Evolutionary conservation across 2,888 invertebrate species (phyloP), one percentile per base, ranked within the genome.

Genomic region (Palloptera scutellata): DNA sequence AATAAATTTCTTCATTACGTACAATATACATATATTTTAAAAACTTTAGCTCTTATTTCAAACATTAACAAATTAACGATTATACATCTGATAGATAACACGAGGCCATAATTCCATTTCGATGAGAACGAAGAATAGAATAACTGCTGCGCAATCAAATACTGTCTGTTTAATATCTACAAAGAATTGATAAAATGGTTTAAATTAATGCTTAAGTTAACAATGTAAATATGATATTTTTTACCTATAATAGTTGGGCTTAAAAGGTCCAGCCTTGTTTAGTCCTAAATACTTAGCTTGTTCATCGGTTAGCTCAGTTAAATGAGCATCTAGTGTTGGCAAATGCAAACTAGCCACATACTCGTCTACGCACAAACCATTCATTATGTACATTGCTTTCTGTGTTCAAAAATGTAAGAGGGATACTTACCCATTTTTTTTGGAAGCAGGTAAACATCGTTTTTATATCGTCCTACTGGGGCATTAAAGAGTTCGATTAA

Each of bases 211-310:
- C 48, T 66, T 57, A 45, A 57, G 20, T 64, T 59, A 51, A 45
- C 51, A 61, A 19, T 51, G 13, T 20, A 11, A 12, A 41, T 42
- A 11, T 9, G 8, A 45, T 20, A 58, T 5, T 61, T 76, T 79
- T 54, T 79, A 98, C 91, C 98, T 92, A 86, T 98, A 98, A 86
- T 98, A 97, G 86, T 97, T 98, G 73, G 98, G 98, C 86, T 98
- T 98, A 86, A 98, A 98, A 55, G 98, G 98, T 58, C 98, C 98
- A 63, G 96, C 95, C 88, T 98, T 98, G 84, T 95, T 96, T 42
- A 98, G 90, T 69, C 98, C 98, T 87, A 98, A 90, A 83, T 98
- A 98, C 84, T 97, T 97, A 59, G 97, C 97, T 86, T 98, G 98
- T 79, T 98, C 98, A 83, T 98, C 98, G 3, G 92, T 90, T 65